Conservation (phyloP, 2,113 vertebrate species). For the Cranoglanis bouderius region DNA sequence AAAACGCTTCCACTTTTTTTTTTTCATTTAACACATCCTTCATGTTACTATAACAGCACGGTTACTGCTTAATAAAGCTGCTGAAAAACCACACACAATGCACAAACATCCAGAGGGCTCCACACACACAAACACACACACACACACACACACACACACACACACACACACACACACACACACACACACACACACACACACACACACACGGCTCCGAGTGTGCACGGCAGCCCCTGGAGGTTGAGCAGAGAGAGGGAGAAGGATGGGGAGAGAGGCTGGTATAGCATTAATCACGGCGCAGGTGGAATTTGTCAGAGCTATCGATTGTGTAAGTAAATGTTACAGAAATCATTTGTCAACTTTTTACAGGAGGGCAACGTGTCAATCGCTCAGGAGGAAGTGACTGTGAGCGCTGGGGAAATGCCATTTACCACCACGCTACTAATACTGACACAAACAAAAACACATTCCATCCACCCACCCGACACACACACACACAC, state of each 20-base stretch:
- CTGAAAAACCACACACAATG: conserved; percentile 44
- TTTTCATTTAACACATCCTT: conserved; percentile 9
- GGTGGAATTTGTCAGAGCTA: conserved; percentile 90
- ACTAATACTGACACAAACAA: conserved; percentile 38
- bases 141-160: conserved; percentile 39
- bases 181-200: conserved; percentile 39
- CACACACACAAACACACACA: conserved; percentile 46
- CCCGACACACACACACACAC: conserved; percentile 73
- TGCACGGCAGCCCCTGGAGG: conserved; percentile 48
- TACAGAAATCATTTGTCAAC: conserved; percentile 91
- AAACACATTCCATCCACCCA: conserved; percentile 8
- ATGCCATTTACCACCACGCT: conserved; percentile 44
- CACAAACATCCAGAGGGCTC: conserved; percentile 33
- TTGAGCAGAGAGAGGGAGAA: conserved; percentile 41
- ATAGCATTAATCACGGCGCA: conserved; percentile 89
- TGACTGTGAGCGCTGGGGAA: conserved; percentile 52
- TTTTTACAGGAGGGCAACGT: conserved; percentile 78
- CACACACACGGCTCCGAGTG: conserved; percentile 35
- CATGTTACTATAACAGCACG: conserved; percentile 28
- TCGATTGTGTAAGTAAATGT: conserved; percentile 94
- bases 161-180: conserved; percentile 44
- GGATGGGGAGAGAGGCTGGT: conserved; percentile 56
- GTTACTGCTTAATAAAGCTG: conserved; percentile 37
- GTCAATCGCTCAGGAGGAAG: conserved; percentile 73
- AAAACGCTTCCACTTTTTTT: conserved; percentile 1